Base-by-base conservation (phyloP, 2,888 invertebrate species). In the Choristoneura rosaceana region DNA sequence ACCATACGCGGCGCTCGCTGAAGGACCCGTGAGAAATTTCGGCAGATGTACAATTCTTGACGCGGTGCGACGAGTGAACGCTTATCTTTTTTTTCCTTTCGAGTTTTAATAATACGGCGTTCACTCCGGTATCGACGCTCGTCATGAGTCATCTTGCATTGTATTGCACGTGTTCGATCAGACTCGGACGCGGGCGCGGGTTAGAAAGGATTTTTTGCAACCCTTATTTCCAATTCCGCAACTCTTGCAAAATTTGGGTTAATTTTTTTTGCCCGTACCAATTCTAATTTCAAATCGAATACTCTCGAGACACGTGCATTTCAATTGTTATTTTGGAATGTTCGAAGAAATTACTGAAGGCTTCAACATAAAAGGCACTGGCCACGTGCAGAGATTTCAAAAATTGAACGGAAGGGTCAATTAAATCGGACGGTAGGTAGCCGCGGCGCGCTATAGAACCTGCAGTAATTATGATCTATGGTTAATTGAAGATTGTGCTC, bases 21-120 rank as follows among this genome's bases (percentile, higher is more conserved):
- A 83, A 84, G 86, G 88, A 90, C 85, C 91, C 94, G 94, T 94
- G 94, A 94, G 94, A 94, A 94, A 87, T 94, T 94, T 93, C 91
- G 94, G 94, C 94, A 94, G 94, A 94, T 94, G 94, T 93, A 92
- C 93, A 93, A 93, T 93, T 93, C 92, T 93, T 91, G 91, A 90
- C 89, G 89, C 89, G 87, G 88, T 87, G 86, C 90, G 89, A 89
- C 90, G 90, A 90, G 90, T 87, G 90, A 91, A 84, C 92, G 90
- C 90, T 92, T 92, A 90, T 90, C 87, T 89, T 90, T 90, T 92
- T 90, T 92, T 91, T 85, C 86, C 82, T 82, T 84, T 82, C 82
- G 73, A 79, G 76, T 83, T 79, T 90, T 92, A 90, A 92, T 93
- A 93, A 92, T 92, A 92, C 87, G 69, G 86, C 85, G 89, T 86